Evolutionary conservation across 92 coral and sea anemone species (phyloP).

Genomic region (Bergia puertoricense): DNA sequence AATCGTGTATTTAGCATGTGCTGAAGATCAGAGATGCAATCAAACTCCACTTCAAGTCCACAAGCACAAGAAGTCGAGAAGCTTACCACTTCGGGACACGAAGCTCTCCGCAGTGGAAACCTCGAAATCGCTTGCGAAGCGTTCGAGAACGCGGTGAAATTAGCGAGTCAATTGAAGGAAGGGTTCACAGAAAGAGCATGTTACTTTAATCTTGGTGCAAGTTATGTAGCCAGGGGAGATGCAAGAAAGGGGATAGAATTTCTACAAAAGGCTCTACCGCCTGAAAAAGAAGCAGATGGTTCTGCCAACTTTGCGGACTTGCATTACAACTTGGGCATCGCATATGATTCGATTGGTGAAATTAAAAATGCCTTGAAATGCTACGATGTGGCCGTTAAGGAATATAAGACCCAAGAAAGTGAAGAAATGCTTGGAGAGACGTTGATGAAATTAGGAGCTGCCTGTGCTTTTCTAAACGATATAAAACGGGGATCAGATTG

Average conservation of each 20-base stretch:
- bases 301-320: conserved; percentile 86
- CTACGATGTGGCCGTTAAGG: conserved; percentile 77
- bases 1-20: neutral
- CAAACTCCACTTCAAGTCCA: neutral
- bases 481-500: conserved; percentile 69
- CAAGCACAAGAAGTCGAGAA: conserved; percentile 67
- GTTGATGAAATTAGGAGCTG: conserved; percentile 77
- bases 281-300: conserved; percentile 88
- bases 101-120: conserved; percentile 75
- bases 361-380: conserved; percentile 70
- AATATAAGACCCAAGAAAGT: conserved; percentile 74
- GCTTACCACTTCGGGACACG: conserved; percentile 85
- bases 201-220: conserved; percentile 93
- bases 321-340: conserved; percentile 91
- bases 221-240: conserved; percentile 92
- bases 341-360: conserved; percentile 81
- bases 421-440: conserved; percentile 88
- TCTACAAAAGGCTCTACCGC: conserved; percentile 84
- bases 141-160: conserved; percentile 81
- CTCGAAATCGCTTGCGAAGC: conserved; percentile 71
- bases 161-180: conserved; percentile 75
- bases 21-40: neutral
- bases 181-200: conserved; percentile 96
- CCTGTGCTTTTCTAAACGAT: conserved; percentile 61
- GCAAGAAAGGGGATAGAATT: conserved; percentile 82